phyloP scores from a whole-genome alignment of 2,888 invertebrate species.

The Desoria tigrina region DNA sequence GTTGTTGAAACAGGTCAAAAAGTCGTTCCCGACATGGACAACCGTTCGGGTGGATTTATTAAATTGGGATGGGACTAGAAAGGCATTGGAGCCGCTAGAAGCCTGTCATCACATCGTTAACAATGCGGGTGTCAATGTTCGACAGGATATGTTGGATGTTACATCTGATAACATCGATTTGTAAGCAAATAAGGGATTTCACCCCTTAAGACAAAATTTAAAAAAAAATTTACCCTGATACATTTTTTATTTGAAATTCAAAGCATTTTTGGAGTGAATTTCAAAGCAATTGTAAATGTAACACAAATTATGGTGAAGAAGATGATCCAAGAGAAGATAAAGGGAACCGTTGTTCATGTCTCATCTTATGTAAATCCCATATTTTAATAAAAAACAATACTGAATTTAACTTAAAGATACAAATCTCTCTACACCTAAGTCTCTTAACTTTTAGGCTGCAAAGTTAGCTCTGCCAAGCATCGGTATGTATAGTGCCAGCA shows the following conservation, averaged over 20 bases:
- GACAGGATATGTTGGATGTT: slow-evolving; percentile 17
- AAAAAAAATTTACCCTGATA: too few relatives aligned
- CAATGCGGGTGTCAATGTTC: slow-evolving; percentile 19
- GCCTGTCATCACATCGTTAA: slow-evolving; percentile 14
- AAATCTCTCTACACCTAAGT: too few relatives aligned
- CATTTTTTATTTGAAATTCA: slow-evolving; percentile 5
- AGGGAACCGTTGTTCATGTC: slow-evolving; percentile 11
- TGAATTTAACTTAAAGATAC: too few relatives aligned
- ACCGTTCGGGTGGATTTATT: slow-evolving; percentile 12
- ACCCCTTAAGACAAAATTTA: too few relatives aligned
- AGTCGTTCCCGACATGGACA: not conserved
- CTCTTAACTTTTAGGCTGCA: slow-evolving; percentile 7
- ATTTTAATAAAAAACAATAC: slow-evolving; percentile 1
- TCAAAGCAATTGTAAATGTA: slow-evolving; percentile 7
- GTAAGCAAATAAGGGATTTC: not conserved
- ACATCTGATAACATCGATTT: slow-evolving; percentile 13
- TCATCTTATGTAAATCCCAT: slow-evolving; percentile 14
- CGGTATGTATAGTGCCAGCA: slow-evolving; percentile 19
- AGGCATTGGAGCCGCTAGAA: not conserved
- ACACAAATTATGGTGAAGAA: slow-evolving; percentile 13
- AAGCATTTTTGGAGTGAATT: slow-evolving; percentile 15
- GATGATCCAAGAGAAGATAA: slow-evolving; percentile 11
- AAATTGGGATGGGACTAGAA: slow-evolving; percentile 11
- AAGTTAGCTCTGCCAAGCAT: not conserved
- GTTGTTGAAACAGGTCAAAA: slow-evolving; percentile 6